A percentile compares a stretch with the other conserved stretches of the same genome.
These are phyloP conservation scores for Spodoptera exigua DNA, from an alignment of 2,888 invertebrate genomes.

Conservation along the genomic window DNA sequence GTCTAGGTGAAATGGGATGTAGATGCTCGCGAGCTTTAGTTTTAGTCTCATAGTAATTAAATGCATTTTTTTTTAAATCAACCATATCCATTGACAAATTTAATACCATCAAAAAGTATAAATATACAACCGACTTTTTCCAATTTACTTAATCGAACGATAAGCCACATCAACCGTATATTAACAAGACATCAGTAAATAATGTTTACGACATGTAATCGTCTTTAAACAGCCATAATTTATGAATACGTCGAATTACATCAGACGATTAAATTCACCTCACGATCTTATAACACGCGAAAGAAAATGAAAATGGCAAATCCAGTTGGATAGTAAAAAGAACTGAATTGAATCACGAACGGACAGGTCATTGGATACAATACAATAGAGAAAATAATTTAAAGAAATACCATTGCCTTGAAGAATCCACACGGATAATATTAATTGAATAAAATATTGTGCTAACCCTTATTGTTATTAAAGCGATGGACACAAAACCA, in stretches of 20 bases:
- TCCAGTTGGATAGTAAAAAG: slow-evolving; percentile 61
- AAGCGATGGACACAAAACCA: no score
- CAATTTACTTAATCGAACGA: no score
- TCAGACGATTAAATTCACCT: slow-evolving; percentile 49
- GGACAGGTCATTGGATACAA: slow-evolving; percentile 60
- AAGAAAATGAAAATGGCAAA: slow-evolving; percentile 60
- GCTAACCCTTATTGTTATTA: no score
- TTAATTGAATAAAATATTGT: background rate
- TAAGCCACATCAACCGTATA: background rate
- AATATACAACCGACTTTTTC: no score
- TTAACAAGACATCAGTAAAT: slow-evolving; percentile 28
- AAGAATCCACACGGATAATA: slow-evolving; percentile 37
- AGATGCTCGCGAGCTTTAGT: no score
- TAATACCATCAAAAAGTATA: no score
- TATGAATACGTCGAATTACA: slow-evolving; percentile 58
- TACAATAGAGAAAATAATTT: slow-evolving; percentile 61
- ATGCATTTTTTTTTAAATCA: no score
- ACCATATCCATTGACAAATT: no score
- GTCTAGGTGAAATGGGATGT: background rate
- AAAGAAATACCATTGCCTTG: slow-evolving; percentile 58
- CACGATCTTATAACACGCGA: slow-evolving; percentile 56
- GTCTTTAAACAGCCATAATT: slow-evolving; percentile 47
- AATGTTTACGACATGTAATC: slow-evolving; percentile 44
- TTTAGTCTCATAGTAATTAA: no score
- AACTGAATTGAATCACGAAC: slow-evolving; percentile 61